phyloP scores from a whole-genome alignment of 2,888 invertebrate genomes.

The Girardia tigrina region DNA sequence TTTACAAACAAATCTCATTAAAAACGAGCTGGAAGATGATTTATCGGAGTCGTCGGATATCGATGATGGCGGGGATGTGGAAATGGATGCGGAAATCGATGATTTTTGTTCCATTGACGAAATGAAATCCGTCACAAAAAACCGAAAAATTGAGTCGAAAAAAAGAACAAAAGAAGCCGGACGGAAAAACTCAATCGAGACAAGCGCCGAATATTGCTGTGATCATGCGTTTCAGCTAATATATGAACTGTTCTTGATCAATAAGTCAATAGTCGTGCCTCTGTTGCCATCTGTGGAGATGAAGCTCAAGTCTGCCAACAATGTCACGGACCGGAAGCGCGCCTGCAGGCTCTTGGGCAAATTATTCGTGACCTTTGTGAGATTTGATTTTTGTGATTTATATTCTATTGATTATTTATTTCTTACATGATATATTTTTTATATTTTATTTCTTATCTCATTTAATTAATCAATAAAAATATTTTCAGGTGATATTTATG shows the following conservation, averaged over 20 bases:
- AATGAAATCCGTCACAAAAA: background rate
- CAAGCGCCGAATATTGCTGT: constrained; percentile 7
- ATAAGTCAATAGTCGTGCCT: constrained; percentile 56
- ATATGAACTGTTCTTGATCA: constrained; percentile 20
- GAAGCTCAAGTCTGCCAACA: constrained; percentile 62
- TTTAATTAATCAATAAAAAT: too few relatives aligned
- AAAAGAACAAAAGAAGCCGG: background rate
- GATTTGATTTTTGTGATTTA: too few relatives aligned
- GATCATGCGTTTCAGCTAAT: background rate
- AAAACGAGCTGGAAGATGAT: constrained; percentile 12
- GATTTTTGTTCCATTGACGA: background rate
- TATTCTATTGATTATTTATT: too few relatives aligned
- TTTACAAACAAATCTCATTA: background rate
- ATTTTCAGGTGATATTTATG: too few relatives aligned
- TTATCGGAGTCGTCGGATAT: background rate
- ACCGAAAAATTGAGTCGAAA: background rate
- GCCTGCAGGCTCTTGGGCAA: constrained; percentile 66
- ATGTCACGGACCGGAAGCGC: constrained; percentile 68
- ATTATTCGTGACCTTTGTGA: constrained; percentile 77
- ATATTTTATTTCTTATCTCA: too few relatives aligned
- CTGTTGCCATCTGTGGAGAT: constrained; percentile 86
- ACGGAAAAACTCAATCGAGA: background rate
- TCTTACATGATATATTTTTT: too few relatives aligned
- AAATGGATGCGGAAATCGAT: background rate
- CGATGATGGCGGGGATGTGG: background rate